Evolutionary conservation across 2,888 invertebrate genomes (phyloP), one percentile per base, ranked within the genome.

Genomic region (Gastrophysa polygoni): DNA sequence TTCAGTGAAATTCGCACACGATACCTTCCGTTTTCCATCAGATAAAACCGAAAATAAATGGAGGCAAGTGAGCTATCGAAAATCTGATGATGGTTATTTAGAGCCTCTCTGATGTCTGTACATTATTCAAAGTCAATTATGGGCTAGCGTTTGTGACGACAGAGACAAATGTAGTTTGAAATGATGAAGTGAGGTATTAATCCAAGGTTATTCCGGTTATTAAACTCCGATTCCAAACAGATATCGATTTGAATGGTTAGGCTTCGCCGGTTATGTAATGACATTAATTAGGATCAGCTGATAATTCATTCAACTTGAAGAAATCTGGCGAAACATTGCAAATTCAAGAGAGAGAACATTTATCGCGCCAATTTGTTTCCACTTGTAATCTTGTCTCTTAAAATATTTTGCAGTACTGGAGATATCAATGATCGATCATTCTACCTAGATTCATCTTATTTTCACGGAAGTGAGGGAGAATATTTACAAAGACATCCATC

Each of bases 71-170:
- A 59, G 63, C 59, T 63, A 63, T 63, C 59, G 63, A 63, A 63
- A 60, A 60, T 56, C 60, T 24, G 60, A 60, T 60, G 56, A 59
- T 55, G 52, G 55, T 63, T 50, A 59, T 63, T 59, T 63, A 58
- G 32, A 32, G 50, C 32, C 47, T 28, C 51, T 54, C 56, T 54
- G 56, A 63, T 55, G 59, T 56, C 51, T 51, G 59, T 38, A 51
- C 59, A 63, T 63, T 63, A 63, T 56, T 63, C 63, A 63, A 47
- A 59, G 59, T 63, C 63, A 63, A 51, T 56, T 63, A 63, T 43
- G 38, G 20, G 17, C 11, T 51, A 50, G 47, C 58, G 32, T 47
- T 24, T 21, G 16, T 24, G 54, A 54, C 43, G 63, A 63, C 63
- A 63, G 47, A 59, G 63, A 63, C 63, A 56, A 59, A 63, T 63